Conservation (phyloP, 2,888 invertebrate genomes). For the Dolichomitus sp. region DNA sequence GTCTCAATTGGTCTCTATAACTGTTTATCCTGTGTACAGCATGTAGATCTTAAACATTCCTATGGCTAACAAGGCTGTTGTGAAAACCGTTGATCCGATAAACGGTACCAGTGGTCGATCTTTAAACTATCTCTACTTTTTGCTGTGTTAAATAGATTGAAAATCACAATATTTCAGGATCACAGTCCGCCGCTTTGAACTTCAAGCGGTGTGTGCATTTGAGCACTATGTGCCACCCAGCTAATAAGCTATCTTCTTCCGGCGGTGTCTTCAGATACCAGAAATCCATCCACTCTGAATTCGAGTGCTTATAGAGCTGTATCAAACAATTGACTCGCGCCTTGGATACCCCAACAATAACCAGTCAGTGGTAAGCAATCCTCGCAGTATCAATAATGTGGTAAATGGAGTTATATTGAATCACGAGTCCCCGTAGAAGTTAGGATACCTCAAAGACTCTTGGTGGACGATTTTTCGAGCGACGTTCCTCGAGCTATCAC, state of each 20-base stretch:
- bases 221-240: slow-evolving; percentile 19
- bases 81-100: slow-evolving; percentile 22
- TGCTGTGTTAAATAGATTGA: slow-evolving; percentile 43
- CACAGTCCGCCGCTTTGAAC: slow-evolving; percentile 63
- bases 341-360: too few relatives aligned
- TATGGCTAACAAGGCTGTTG: slow-evolving; percentile 61
- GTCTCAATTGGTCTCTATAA: slow-evolving; percentile 40
- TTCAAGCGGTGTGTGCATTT: slow-evolving; percentile 52
- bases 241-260: not conserved
- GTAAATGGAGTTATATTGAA: slow-evolving; percentile 14
- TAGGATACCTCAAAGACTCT: slow-evolving; percentile 30
- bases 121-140: slow-evolving; percentile 35
- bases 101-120: slow-evolving; percentile 22
- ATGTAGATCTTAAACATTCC: slow-evolving; percentile 31
- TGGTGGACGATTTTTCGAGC: slow-evolving; percentile 32
- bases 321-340: not conserved
- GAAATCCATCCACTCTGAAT: slow-evolving; percentile 30
- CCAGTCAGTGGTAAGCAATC: not conserved
- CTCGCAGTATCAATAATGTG: not conserved
- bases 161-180: slow-evolving; percentile 67
- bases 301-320: not conserved
- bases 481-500: slow-evolving; percentile 6
- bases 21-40: not conserved
- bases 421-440: slow-evolving; percentile 19
- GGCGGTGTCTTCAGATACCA: not conserved